These are phyloP conservation scores for Amia ocellicauda DNA, from an alignment of 2,113 vertebrate genomes.

Conservation along the genomic window DNA sequence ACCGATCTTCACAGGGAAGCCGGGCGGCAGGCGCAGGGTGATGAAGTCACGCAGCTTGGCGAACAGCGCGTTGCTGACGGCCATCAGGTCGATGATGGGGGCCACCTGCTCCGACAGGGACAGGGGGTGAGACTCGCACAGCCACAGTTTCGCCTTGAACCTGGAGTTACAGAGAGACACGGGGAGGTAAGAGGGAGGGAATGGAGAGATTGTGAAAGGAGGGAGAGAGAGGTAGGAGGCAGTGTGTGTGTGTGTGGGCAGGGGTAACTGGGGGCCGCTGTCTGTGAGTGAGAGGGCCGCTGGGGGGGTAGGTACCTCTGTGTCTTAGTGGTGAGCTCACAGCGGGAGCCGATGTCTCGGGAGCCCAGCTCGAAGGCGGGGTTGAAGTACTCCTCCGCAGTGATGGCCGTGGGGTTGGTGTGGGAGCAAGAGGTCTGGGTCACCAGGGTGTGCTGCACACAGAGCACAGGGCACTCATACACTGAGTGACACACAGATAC, in stretches of 20 bases:
- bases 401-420: slow-evolving; percentile 87
- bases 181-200: background rate
- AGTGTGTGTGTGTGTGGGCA: too few species aligned
- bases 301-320: slow-evolving; percentile 79
- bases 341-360: slow-evolving; percentile 88
- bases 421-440: slow-evolving; percentile 84
- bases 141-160: slow-evolving; percentile 96
- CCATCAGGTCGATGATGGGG: slow-evolving; percentile 98
- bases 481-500: background rate
- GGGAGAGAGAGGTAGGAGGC: too few species aligned
- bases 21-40: slow-evolving; percentile 87
- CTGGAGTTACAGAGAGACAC: slow-evolving; percentile 54
- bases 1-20: slow-evolving; percentile 96
- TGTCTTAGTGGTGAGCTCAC: slow-evolving; percentile 96
- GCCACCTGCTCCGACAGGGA: slow-evolving; percentile 92
- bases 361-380: slow-evolving; percentile 73
- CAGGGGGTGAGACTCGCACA: slow-evolving; percentile 93
- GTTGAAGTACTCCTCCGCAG: slow-evolving; percentile 95
- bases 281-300: too few species aligned
- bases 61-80: slow-evolving; percentile 92
- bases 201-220: background rate
- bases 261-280: too few species aligned
- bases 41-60: slow-evolving; percentile 96
- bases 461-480: background rate
- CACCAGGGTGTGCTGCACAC: slow-evolving; percentile 74